phyloP scores from a whole-genome alignment of 2,113 vertebrate species.

The Chaetura pelagica region DNA sequence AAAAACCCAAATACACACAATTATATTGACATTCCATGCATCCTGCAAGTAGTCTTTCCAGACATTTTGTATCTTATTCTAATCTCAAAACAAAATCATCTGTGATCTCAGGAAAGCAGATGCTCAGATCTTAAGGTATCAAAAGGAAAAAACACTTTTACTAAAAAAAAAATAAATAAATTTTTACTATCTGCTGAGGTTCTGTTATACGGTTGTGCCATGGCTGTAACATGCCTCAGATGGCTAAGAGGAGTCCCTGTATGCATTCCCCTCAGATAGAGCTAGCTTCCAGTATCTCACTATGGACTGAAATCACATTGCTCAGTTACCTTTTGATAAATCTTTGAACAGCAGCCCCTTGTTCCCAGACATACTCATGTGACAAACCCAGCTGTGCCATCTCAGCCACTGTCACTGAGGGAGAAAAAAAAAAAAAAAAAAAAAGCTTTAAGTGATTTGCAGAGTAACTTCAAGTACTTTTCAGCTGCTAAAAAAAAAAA shows the following conservation, averaged over 20 bases:
- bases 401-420: background rate
- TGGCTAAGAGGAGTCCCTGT: background rate
- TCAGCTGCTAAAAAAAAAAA: background rate
- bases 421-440: background rate
- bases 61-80: background rate
- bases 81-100: background rate
- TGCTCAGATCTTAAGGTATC: background rate
- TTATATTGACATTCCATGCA: background rate
- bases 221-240: background rate
- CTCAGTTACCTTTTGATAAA: background rate
- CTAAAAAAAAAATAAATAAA: background rate
- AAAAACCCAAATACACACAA: background rate
- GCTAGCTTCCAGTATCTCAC: background rate
- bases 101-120: background rate
- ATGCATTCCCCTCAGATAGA: background rate
- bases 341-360: background rate
- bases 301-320: background rate
- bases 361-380: fast-evolving
- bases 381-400: background rate
- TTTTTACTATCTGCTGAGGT: background rate
- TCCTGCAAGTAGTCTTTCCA: background rate
- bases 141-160: background rate
- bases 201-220: background rate
- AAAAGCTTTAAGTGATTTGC: background rate
- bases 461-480: background rate